Evolutionary conservation across 2,888 invertebrate genomes (phyloP).

Genomic region (Himalopsyche anomala): DNA sequence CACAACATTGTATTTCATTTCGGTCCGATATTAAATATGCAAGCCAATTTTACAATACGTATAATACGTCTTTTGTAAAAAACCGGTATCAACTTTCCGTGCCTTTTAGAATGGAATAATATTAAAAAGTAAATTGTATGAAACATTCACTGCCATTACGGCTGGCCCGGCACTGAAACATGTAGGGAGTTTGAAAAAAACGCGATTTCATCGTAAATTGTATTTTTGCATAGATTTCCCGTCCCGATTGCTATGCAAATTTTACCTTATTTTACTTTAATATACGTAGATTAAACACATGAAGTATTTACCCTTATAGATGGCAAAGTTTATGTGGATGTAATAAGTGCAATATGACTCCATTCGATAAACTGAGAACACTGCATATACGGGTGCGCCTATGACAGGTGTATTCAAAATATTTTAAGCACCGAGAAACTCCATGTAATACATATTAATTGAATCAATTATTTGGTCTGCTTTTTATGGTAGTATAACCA

Average conservation of each 20-base stretch:
- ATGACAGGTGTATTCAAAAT: neutral
- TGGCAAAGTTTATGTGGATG: slow-evolving; percentile 44
- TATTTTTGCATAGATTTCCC: slow-evolving; percentile 65
- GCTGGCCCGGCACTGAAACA: slow-evolving; percentile 47
- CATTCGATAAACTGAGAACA: slow-evolving; percentile 44
- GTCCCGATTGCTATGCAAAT: slow-evolving; percentile 65
- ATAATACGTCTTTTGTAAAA: neutral
- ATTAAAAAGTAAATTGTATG: slow-evolving; percentile 46
- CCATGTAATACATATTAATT: no score
- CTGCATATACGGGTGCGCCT: neutral
- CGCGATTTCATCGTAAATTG: slow-evolving; percentile 65
- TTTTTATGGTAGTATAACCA: neutral
- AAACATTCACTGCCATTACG: slow-evolving; percentile 47
- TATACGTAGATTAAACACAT: slow-evolving; percentile 62
- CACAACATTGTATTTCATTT: slow-evolving; percentile 14
- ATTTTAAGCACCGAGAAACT: neutral
- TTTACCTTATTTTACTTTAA: slow-evolving; percentile 64
- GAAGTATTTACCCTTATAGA: slow-evolving; percentile 57
- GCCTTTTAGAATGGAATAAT: slow-evolving; percentile 44
- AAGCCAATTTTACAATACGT: slow-evolving; percentile 21
- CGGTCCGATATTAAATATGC: slow-evolving; percentile 11
- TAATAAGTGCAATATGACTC: slow-evolving; percentile 47
- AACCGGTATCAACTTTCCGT: slow-evolving; percentile 39
- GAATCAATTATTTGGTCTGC: no score
- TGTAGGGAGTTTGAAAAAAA: slow-evolving; percentile 58